These are phyloP conservation scores for Strigamia maritima DNA, from an alignment of 2,888 invertebrate species.

Conservation along the genomic window DNA sequence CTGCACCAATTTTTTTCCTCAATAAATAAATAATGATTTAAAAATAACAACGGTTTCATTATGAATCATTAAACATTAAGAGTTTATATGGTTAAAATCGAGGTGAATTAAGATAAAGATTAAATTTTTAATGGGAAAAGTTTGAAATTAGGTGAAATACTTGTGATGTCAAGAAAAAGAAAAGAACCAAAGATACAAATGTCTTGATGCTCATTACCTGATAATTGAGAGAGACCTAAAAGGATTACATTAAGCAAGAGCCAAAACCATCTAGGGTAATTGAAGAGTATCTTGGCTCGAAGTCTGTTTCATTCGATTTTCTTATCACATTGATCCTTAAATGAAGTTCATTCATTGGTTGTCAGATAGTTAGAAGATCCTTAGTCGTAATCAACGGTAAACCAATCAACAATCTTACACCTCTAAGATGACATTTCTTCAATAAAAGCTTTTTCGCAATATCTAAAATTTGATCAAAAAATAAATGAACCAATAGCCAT, in stretches of 20 bases:
- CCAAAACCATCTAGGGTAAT: neutral
- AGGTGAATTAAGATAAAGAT: neutral
- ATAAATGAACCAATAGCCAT: too few relatives aligned
- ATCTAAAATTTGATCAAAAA: too few relatives aligned
- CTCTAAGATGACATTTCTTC: neutral
- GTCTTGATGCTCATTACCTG: neutral
- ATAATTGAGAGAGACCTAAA: slow-evolving; percentile 17
- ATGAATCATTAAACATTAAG: neutral
- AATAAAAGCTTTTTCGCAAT: too few relatives aligned
- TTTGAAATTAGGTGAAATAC: neutral
- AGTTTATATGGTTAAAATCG: neutral
- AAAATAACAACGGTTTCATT: too few relatives aligned
- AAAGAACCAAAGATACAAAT: neutral
- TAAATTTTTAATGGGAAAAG: neutral
- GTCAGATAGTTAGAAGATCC: neutral
- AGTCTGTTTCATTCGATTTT: slow-evolving; percentile 22
- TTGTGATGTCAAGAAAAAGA: neutral
- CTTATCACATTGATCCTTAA: slow-evolving; percentile 29
- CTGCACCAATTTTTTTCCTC: neutral
- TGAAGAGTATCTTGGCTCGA: neutral
- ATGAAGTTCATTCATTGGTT: neutral
- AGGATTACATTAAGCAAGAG: slow-evolving; percentile 24
- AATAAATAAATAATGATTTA: neutral
- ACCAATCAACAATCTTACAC: neutral
- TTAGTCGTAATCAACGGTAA: neutral